A percentile compares a stretch with the other conserved stretches of the same genome.
Conservation (phyloP, 2,113 vertebrate genomes). For the Myiozetetes cayanensis region DNA sequence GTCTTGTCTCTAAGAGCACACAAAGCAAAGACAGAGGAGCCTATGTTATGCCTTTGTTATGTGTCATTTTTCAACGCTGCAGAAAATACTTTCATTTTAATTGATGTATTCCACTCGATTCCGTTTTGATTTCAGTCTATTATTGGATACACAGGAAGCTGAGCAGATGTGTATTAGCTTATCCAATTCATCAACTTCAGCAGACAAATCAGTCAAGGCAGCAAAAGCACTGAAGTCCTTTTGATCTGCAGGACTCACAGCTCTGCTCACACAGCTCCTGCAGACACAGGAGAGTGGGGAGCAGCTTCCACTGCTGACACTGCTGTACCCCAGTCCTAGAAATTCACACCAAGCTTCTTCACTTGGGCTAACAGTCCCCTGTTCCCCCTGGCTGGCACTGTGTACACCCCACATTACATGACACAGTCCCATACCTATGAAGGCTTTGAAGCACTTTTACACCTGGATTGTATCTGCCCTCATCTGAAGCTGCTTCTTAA, state of each 20-base stretch:
- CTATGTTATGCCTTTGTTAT: background rate
- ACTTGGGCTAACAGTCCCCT: background rate
- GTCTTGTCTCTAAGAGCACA: background rate
- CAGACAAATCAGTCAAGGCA: background rate
- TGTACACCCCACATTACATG: fast-evolving
- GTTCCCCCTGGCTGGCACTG: background rate
- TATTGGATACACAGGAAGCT: background rate
- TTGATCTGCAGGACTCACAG: background rate
- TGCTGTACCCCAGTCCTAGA: background rate
- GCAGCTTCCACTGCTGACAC: background rate
- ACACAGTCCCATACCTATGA: background rate
- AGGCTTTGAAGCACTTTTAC: background rate
- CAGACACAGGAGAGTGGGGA: background rate
- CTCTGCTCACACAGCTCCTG: background rate
- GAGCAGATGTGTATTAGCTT: background rate
- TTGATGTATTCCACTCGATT: background rate
- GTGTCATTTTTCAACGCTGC: background rate
- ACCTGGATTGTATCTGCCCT: background rate
- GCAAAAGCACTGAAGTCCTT: background rate
- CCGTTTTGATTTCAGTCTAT: conserved; percentile 20
- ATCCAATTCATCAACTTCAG: background rate
- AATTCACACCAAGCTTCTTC: background rate
- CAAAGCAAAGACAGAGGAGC: background rate
- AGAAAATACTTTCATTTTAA: conserved; percentile 22
- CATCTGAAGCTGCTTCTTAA: background rate